A percentile compares a stretch with the other conserved stretches of the same genome.
Conservation (phyloP, 2,888 invertebrate genomes). For the Choristoneura rosaceana region DNA sequence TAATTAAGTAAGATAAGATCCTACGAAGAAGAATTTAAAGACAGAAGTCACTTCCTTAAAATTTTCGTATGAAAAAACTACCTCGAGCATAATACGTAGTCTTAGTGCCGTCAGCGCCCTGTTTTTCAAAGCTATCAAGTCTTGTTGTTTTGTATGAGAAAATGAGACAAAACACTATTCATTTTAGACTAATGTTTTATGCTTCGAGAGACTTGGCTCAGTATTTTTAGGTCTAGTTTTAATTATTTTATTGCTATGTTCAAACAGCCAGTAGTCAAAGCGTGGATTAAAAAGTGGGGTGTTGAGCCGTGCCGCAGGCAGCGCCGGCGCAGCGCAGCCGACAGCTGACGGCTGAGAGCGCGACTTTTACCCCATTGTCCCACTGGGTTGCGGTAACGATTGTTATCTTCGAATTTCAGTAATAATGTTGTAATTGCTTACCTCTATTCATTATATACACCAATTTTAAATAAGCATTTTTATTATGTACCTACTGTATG, state of each 20-base stretch:
- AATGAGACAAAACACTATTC: too few relatives aligned
- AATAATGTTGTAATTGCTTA: not conserved
- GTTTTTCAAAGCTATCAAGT: too few relatives aligned
- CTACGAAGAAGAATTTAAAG: not conserved
- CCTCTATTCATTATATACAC: not conserved
- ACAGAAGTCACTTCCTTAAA: not conserved
- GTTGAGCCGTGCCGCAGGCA: slow-evolving; percentile 56
- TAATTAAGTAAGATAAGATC: not conserved
- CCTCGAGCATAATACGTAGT: not conserved
- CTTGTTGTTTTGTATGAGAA: too few relatives aligned
- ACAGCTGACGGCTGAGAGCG: slow-evolving; percentile 67
- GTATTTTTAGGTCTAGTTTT: not conserved
- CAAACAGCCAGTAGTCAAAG: slow-evolving; percentile 51
- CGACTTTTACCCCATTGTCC: slow-evolving; percentile 60
- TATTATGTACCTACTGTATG: not conserved
- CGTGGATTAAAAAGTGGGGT: slow-evolving; percentile 74
- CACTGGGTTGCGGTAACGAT: slow-evolving; percentile 50
- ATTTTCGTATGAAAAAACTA: not conserved
- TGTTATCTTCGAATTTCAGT: slow-evolving; percentile 47
- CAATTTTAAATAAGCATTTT: not conserved
- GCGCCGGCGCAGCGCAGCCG: slow-evolving; percentile 73
- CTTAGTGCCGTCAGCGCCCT: too few relatives aligned
- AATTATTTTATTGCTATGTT: slow-evolving; percentile 47
- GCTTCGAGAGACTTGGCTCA: too few relatives aligned
- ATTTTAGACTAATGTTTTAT: too few relatives aligned